Evolutionary conservation across 2,797 vertebrate genomes (phyloP).

Genomic region (Labroides dimidiatus): DNA sequence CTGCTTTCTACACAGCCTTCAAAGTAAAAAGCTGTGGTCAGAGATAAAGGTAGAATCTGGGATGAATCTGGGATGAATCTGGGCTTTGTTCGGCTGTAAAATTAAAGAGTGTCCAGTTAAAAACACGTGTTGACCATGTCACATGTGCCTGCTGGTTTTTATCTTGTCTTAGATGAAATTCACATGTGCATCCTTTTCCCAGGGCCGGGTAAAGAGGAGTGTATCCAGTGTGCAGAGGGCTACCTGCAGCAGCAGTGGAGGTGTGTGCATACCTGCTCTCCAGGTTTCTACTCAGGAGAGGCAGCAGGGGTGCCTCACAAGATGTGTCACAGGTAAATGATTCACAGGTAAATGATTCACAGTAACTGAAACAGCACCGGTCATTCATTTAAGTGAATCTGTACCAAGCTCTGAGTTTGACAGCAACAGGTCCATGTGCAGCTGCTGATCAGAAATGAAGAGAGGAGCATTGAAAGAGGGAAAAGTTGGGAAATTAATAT

Average conservation of each 20-base stretch:
- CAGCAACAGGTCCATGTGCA: too few species aligned
- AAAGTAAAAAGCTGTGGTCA: not conserved
- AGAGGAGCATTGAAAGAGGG: too few species aligned
- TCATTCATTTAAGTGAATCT: too few species aligned
- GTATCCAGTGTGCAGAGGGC: constrained; percentile 84
- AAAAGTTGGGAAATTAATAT: too few species aligned
- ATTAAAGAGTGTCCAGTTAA: not conserved
- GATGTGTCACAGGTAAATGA: constrained; percentile 89
- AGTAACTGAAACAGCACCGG: not conserved
- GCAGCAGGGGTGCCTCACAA: constrained; percentile 82
- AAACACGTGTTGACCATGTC: too few species aligned
- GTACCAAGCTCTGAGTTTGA: too few species aligned
- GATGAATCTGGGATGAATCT: not conserved
- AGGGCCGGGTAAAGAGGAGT: constrained; percentile 87
- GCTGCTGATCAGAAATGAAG: too few species aligned
- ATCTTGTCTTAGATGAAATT: not conserved
- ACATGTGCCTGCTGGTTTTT: not conserved
- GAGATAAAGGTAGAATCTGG: not conserved
- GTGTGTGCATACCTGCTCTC: constrained; percentile 84
- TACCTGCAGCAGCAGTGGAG: constrained; percentile 86
- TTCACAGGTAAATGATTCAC: too few species aligned
- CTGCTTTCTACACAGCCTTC: too few species aligned
- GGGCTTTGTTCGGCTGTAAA: not conserved
- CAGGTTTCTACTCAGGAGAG: constrained; percentile 86
- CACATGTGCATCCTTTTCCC: constrained; percentile 1